Percentiles rank a stretch among this genome's conserved stretches.
Conservation (phyloP, 2,113 vertebrate species). For the Tenebrosternarchus preto region DNA sequence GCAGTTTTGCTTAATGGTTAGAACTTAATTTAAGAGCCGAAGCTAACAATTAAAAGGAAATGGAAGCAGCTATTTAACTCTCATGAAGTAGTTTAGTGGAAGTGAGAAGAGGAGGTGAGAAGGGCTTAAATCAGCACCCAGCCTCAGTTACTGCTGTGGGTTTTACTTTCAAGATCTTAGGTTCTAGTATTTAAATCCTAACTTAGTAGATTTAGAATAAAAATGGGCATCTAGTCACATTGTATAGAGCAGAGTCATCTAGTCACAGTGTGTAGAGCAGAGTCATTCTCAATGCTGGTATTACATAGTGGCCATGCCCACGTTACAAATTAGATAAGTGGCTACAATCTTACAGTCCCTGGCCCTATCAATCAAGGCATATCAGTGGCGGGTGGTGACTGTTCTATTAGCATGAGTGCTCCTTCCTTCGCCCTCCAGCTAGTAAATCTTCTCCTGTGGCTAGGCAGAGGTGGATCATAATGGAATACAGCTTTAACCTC, state of each 20-base stretch:
- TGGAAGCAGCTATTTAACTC: neutral
- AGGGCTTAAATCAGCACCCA: too few species aligned
- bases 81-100: neutral
- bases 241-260: neutral
- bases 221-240: neutral
- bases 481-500: conserved; percentile 25
- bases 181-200: too few species aligned
- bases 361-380: conserved; percentile 1
- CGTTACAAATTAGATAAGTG: conserved; percentile 27
- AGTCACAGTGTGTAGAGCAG: neutral
- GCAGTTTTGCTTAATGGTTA: too few species aligned
- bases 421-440: neutral
- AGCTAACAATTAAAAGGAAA: neutral
- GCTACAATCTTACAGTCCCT: neutral
- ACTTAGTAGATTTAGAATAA: too few species aligned
- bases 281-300: neutral
- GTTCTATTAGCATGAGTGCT: conserved; percentile 27
- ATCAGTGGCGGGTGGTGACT: neutral
- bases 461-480: neutral
- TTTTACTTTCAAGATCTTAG: too few species aligned
- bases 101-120: too few species aligned
- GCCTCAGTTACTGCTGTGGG: too few species aligned
- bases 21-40: neutral
- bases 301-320: neutral
- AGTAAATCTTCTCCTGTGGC: conserved; percentile 27